Conservation (phyloP, 2,888 invertebrate genomes). For the Nomada ferruginata region DNA sequence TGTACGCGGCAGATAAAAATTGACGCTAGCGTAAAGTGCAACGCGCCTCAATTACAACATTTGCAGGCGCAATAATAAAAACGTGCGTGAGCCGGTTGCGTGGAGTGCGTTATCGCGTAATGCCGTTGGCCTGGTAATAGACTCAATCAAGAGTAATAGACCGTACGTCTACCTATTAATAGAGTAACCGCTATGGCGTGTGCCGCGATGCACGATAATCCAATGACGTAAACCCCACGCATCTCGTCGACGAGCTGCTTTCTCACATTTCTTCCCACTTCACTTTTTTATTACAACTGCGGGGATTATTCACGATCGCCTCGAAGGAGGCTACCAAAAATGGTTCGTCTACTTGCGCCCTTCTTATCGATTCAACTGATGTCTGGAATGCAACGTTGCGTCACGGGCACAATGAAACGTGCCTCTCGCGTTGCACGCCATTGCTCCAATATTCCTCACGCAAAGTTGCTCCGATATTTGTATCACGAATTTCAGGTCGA, state of each 20-base stretch:
- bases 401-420: conserved; percentile 18
- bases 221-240: conserved; percentile 42
- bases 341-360: conserved; percentile 24
- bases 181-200: conserved; percentile 65
- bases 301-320: conserved; percentile 5
- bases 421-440: neutral
- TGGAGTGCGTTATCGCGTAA: conserved; percentile 72
- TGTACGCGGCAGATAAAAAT: conserved; percentile 13
- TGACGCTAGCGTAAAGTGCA: conserved; percentile 16
- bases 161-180: conserved; percentile 76
- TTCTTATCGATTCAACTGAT: conserved; percentile 44
- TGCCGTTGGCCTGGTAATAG: conserved; percentile 75
- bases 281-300: neutral
- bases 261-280: neutral
- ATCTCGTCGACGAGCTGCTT: too few species aligned
- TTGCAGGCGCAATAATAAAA: conserved; percentile 39
- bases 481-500: neutral
- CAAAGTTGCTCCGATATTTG: neutral
- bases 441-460: neutral
- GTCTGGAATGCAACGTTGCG: conserved; percentile 45
- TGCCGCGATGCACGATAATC: conserved; percentile 58
- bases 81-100: conserved; percentile 32
- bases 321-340: conserved; percentile 41
- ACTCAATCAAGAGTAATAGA: conserved; percentile 79
- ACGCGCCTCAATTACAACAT: conserved; percentile 51